A percentile compares a stretch with the other conserved stretches of the same genome.
Conservation (phyloP, 2,888 invertebrate species). For the Sesia bembeciformis region DNA sequence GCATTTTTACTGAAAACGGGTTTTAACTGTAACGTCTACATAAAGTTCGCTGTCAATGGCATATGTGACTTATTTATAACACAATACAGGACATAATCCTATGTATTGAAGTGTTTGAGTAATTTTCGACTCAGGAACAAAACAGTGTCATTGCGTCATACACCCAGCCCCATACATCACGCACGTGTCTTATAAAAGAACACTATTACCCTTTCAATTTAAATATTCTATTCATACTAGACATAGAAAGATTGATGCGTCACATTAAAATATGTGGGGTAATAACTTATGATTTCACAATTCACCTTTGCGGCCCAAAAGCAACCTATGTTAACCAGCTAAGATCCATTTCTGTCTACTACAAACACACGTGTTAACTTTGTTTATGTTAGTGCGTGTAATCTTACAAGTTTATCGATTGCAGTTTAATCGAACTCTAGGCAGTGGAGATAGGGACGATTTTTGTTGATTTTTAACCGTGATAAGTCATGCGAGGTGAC, state of each 20-base stretch:
- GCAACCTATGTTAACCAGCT: conserved; percentile 3
- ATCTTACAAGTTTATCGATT: conserved; percentile 6
- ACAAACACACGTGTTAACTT: conserved; percentile 8
- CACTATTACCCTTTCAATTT: conserved; percentile 45
- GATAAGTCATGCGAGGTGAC: conserved; percentile 44
- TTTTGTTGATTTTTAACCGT: conserved; percentile 10
- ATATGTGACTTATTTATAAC: no score
- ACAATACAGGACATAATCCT: no score
- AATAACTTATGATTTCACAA: conserved; percentile 31
- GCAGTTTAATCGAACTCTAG: conserved; percentile 13
- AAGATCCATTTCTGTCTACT: conserved; percentile 13
- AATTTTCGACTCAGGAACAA: not conserved
- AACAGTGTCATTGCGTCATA: conserved; percentile 14
- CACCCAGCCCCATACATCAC: conserved; percentile 15
- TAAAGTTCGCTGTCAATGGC: no score
- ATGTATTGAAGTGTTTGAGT: no score
- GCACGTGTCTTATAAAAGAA: conserved; percentile 37
- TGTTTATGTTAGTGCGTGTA: conserved; percentile 17
- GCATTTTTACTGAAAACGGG: no score
- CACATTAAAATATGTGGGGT: conserved; percentile 44
- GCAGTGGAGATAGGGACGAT: conserved; percentile 11
- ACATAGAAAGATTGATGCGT: conserved; percentile 47
- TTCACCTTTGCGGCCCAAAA: conserved; percentile 6
- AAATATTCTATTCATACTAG: conserved; percentile 48
- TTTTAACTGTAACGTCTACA: no score